Evolutionary conservation across 2,797 vertebrate genomes (phyloP), one percentile per base, ranked within the genome.

Genomic region (Smutsia gigantea): DNA sequence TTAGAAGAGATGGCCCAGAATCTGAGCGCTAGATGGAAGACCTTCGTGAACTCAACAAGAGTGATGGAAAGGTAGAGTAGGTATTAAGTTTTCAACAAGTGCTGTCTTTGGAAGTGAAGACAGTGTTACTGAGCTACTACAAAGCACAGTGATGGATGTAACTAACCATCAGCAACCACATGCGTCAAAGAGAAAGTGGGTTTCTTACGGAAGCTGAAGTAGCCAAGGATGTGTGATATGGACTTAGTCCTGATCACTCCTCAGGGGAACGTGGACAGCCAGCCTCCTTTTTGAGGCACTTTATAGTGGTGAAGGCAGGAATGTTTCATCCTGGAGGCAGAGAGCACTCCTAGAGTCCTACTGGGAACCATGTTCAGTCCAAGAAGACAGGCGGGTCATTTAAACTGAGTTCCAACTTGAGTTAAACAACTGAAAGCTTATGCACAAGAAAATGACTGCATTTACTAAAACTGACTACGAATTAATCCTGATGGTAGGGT

Each of bases 401-500:
- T 68, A 69, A 75, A 93, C 39, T 64, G 49, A 90, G 39, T 64
- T 96, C 49, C 42, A 66, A 91, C 46, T 53, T 29, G 12, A 78
- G 37, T 93, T 93, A 42, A 94, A 49, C 4, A 92, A 34, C 55
- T 77, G 93, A 95, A 94, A 83, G 42, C 87, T 81, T 95, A 94
- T 46, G 66, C 83, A 91, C 27, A 90, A 92, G 78, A 95, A 97
- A 96, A 96, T 96, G 87, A 92, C 94, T 96, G 90, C 90, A 89
- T 94, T 84, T 93, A 87, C 98, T 97, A 98, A 98, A 98, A 95
- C 23, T 0, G 79, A 93, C 98, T 90, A 96, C 92, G 74, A 96
- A 88, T 81, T 83, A 93, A 91, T 95, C 95, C 63, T 53, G 72
- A 94, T 95, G 61, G 96, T 95, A 96, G 96, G 88, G 87, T 95